Conservation (phyloP, 2,888 invertebrate species). For the Leptogaster cylindrica region DNA sequence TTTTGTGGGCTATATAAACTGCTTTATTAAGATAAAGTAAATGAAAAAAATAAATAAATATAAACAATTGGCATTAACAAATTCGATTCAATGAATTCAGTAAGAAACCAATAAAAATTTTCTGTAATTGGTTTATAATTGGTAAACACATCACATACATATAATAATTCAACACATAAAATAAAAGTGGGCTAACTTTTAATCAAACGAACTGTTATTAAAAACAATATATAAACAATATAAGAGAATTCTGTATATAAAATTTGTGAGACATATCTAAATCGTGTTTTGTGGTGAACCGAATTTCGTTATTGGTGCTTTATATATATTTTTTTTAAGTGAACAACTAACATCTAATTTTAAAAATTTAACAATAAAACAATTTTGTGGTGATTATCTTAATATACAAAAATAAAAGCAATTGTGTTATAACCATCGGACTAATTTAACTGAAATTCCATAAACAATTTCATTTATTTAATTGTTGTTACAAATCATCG, state of each 20-base stretch:
- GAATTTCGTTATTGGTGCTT: background rate
- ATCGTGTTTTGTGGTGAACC: background rate
- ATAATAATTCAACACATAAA: background rate
- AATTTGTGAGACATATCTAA: conserved; percentile 1
- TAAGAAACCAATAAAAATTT: background rate
- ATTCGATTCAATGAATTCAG: background rate
- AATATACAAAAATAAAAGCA: background rate
- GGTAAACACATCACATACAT: background rate
- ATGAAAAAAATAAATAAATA: background rate
- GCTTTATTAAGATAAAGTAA: conserved; percentile 16
- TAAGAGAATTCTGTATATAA: background rate
- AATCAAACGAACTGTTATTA: background rate
- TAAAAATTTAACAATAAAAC: no score
- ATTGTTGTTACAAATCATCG: background rate
- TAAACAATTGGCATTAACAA: background rate
- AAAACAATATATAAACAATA: background rate
- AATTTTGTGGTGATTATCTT: background rate
- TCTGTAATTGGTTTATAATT: background rate
- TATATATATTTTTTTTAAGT: no score
- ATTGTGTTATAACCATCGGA: background rate
- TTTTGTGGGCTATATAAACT: conserved; percentile 42
- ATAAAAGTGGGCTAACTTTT: conserved; percentile 26
- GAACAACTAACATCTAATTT: no score
- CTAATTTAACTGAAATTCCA: background rate
- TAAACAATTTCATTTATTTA: background rate